These are phyloP conservation scores for Amblyopsis hoosieri DNA, from an alignment of 2,797 vertebrate genomes.

Conservation along the genomic window DNA sequence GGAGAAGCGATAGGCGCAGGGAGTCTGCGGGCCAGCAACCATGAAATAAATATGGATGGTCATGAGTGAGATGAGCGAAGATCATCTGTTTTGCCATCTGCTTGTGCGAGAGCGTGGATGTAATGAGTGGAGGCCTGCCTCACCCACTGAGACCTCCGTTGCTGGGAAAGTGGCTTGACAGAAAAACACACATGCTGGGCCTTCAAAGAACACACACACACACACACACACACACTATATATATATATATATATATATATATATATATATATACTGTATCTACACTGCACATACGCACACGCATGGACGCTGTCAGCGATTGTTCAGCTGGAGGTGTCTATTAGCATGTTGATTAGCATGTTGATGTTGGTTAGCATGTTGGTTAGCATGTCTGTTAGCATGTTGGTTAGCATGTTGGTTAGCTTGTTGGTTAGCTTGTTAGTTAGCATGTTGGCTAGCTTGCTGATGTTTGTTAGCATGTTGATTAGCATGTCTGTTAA, in stretches of 20 bases:
- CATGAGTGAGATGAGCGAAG: conserved; percentile 81
- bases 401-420: too few species aligned
- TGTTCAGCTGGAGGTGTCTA: conserved; percentile 75
- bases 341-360: too few species aligned
- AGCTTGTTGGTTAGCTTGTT: too few species aligned
- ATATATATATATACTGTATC: too few species aligned
- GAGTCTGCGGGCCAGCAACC: conserved; percentile 78
- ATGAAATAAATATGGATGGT: conserved; percentile 86
- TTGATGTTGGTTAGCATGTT: conserved; percentile 32
- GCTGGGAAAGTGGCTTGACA: conserved; percentile 56
- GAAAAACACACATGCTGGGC: conserved; percentile 47
- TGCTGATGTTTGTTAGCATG: conserved; percentile 61
- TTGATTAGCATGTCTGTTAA: conserved; percentile 1
- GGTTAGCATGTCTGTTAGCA: too few species aligned
- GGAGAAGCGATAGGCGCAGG: conserved; percentile 74
- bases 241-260: too few species aligned
- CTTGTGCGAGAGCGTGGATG: conserved; percentile 72
- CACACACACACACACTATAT: conserved; percentile 11
- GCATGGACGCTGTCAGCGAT: conserved; percentile 69
- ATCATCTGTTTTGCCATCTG: conserved; percentile 87
- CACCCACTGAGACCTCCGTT: conserved; percentile 63
- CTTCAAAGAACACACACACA: conserved; percentile 43
- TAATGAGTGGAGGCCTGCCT: conserved; percentile 76
- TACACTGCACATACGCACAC: conserved; percentile 12
- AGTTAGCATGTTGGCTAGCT: neutral